Conservation (phyloP, 2,113 vertebrate genomes). For the Bungarus multicinctus region DNA sequence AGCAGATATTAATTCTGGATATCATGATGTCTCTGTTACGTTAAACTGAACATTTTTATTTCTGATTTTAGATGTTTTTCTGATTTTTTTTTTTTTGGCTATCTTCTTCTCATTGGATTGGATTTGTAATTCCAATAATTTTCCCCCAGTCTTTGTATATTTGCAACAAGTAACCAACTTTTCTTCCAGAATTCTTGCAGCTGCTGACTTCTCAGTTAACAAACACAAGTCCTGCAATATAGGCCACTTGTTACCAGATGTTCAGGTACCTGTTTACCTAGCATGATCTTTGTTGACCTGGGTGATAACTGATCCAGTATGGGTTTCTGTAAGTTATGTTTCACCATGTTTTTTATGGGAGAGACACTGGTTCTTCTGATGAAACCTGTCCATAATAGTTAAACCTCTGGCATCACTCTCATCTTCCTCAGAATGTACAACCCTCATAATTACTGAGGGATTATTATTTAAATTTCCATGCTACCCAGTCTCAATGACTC, state of each 20-base stretch:
- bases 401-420: neutral
- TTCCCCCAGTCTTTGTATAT: too few relatives aligned
- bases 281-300: neutral
- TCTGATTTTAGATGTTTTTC: neutral
- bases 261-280: neutral
- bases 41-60: neutral
- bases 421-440: neutral
- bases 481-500: neutral
- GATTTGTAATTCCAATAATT: too few relatives aligned
- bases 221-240: neutral
- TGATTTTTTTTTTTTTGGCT: too few relatives aligned
- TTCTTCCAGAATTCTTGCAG: too few relatives aligned
- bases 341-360: neutral
- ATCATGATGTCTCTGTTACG: neutral
- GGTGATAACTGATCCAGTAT: neutral
- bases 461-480: neutral
- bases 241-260: neutral
- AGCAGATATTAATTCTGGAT: neutral
- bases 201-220: too few relatives aligned
- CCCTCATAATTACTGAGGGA: neutral
- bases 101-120: too few relatives aligned
- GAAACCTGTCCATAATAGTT: neutral
- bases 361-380: neutral
- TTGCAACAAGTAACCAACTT: too few relatives aligned
- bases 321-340: neutral